Percentiles rank a stretch among this genome's conserved stretches.
These are phyloP conservation scores for Petroica traversi DNA, from an alignment of 2,113 vertebrate genomes.

Conservation along the genomic window DNA sequence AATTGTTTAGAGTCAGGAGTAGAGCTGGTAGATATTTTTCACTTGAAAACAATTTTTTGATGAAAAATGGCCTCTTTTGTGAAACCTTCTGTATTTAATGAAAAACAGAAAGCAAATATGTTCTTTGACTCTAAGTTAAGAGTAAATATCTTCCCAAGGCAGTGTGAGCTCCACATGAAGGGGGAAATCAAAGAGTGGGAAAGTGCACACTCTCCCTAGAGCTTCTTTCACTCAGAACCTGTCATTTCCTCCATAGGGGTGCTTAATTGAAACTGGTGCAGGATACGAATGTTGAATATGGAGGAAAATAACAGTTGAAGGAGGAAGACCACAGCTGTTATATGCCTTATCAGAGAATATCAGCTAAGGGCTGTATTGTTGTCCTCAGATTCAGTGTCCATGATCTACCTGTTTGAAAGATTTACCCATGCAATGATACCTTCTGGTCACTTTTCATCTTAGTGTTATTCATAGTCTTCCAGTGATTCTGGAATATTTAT, in stretches of 20 bases:
- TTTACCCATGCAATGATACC: not conserved
- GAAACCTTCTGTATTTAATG: conserved; percentile 55
- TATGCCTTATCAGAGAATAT: not conserved
- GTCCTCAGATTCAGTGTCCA: not conserved
- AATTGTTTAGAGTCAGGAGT: conserved; percentile 12
- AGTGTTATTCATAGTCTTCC: not conserved
- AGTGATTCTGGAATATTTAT: not conserved
- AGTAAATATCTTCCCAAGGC: conserved; percentile 58
- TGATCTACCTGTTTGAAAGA: not conserved
- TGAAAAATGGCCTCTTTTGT: conserved; percentile 54
- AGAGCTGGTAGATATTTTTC: conserved; percentile 53
- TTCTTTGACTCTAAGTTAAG: conserved; percentile 48
- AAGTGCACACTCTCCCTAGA: conserved; percentile 32
- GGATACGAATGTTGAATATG: not conserved
- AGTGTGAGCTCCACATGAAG: conserved; percentile 54
- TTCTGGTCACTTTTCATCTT: not conserved
- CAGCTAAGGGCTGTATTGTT: not conserved
- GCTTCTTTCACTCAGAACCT: conserved; percentile 46
- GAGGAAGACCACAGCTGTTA: not conserved
- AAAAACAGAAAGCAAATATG: conserved; percentile 57
- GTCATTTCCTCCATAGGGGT: conserved; percentile 44
- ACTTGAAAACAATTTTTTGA: conserved; percentile 51
- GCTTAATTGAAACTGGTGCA: conserved; percentile 23
- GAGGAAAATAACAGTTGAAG: not conserved
- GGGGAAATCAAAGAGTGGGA: conserved; percentile 47